Evolutionary conservation across 2,113 vertebrate species (phyloP), one percentile per base, ranked within the genome.

Genomic region (Nannobrachium achirus): DNA sequence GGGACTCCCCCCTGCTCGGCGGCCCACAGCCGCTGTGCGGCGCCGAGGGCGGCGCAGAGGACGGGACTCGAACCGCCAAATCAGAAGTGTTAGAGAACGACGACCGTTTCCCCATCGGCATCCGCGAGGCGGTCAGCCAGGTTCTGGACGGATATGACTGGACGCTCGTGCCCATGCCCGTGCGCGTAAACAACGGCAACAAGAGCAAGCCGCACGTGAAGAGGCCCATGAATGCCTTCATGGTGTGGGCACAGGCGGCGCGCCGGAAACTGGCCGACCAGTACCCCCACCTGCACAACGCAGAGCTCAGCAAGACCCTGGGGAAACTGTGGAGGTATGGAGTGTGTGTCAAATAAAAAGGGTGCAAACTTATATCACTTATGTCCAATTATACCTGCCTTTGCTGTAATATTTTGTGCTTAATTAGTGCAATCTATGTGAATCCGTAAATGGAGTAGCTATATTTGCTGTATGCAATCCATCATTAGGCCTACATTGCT

Each of bases 171-270:
- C 98, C 98, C 55, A 98, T 99, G 98, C 98, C 98, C 0, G 97
- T 99, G 83, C 94, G 98, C 62, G 96, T 97, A 73, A 98, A 97
- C 90, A 95, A 95, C 75, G 94, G 95, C 82, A 97, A 92, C 91
- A 99, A 99, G 90, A 92, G 93, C 66, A 99, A 99, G 63, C 98
- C 98, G 14, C 97, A 99, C 0, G 95, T 97, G 18, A 97, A 97
- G 82, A 89, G 96, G 80, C 96, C 96, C 51, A 97, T 97, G 96
- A 97, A 97, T 0, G 96, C 96, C 68, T 97, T 97, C 86, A 97
- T 97, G 96, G 96, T 97, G 57, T 97, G 96, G 98, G 98, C 98
- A n/a, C 97, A 99, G 82, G 98, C 98, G 8, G 98, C 98, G 53
- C 93, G 98, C 78, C 92, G 98, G 83, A 99, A 99, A 69, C 38